Evolutionary conservation across 2,113 vertebrate genomes (phyloP).

Genomic region (Gambusia holbrooki): DNA sequence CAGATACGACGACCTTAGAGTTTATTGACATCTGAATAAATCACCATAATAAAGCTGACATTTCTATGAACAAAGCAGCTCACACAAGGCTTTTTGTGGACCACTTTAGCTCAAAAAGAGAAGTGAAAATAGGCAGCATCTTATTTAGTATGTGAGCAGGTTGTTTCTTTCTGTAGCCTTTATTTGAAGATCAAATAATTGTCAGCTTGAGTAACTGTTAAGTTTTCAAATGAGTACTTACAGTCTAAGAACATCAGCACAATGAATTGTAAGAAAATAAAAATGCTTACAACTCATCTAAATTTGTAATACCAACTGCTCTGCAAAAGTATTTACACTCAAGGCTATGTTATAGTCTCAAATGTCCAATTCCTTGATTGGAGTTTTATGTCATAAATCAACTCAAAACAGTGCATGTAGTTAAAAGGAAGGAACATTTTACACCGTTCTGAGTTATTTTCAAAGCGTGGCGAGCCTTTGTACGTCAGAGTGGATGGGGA

Average conservation of each 20-base stretch:
- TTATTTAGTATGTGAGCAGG: not conserved
- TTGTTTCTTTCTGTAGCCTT: not conserved
- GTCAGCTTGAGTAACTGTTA: not conserved
- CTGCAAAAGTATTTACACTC: not conserved
- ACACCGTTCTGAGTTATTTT: too few relatives aligned
- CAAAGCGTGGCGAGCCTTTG: too few relatives aligned
- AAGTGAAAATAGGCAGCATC: not conserved
- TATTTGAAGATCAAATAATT: not conserved
- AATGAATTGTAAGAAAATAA: not conserved
- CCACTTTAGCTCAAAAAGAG: constrained; percentile 1
- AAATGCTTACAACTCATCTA: not conserved
- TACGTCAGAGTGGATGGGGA: too few relatives aligned
- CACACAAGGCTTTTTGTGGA: constrained; percentile 18
- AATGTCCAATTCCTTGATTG: not conserved
- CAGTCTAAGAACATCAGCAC: not conserved
- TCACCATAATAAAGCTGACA: constrained; percentile 55
- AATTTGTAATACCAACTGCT: not conserved
- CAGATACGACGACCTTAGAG: constrained; percentile 45
- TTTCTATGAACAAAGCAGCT: constrained; percentile 35
- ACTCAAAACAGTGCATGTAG: too few relatives aligned
- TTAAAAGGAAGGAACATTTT: too few relatives aligned
- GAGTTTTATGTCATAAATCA: too few relatives aligned
- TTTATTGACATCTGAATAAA: constrained; percentile 70
- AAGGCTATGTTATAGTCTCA: too few relatives aligned
- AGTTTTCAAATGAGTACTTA: not conserved